Evolutionary conservation across 92 coral and sea anemone species (phyloP), one percentile per base, ranked within the genome.

Genomic region (Siderastrea siderea): DNA sequence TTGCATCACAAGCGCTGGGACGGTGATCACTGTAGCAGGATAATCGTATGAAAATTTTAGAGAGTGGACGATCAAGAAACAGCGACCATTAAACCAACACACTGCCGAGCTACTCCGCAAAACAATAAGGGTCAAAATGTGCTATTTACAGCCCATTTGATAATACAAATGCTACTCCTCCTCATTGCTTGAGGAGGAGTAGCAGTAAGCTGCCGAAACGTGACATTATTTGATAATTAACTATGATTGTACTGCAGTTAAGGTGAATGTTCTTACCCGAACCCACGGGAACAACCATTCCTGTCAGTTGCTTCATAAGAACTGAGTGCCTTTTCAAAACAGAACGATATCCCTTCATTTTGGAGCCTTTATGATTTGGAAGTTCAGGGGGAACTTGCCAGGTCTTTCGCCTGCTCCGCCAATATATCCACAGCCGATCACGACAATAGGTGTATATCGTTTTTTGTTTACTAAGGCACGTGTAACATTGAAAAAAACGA

Each of bases 401-500:
- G 26, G 60, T 69, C 67, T 48, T n/a, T 9, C 73, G 59, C 49
- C 78, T 12, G 64, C 88, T 75, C 38, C 82, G 45, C 75, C 82
- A 84, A 38, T 74, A 76, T 12, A 73, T 84, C 5, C 82, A 81
- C 15, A 84, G 72, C 16, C 72, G 59, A 68, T 76, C 78, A 47
- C 80, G 81, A 17, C 74, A 75, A 52, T 74, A 43, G 6, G 52
- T 4, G 26, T 70, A 82, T 44, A 82, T 82, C 13, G 14, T 54
- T 4, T n/a, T n/a, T n/a, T n/a, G 49, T 3, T 74, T 69, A 65
- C 78, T 63, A 74, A 74, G 14, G 3, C 57, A 6, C 26, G 73
- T 62, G 64, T 49, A 50, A 84, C 80, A 74, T 73, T 47, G 64
- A 84, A 84, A 62, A 72, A 84, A 58, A 70, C 82, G 74, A 53